Percentiles rank a stretch among this genome's conserved stretches.
Evolutionary conservation across 1,140 invertebrate genomes (phyloP).

Genomic region (Drosophila novamexicana): DNA sequence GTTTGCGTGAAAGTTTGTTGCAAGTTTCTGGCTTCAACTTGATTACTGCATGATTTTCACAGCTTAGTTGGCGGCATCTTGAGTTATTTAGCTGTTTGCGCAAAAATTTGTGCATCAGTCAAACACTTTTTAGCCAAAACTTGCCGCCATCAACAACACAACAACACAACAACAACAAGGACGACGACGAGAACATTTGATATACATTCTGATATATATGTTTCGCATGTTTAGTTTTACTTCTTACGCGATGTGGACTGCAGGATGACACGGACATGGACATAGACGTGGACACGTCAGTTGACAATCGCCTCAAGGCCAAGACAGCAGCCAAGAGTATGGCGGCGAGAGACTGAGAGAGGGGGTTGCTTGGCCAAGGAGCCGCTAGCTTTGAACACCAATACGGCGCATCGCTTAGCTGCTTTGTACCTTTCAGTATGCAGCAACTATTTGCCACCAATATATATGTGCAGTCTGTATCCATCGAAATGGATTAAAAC

Average conservation of each 20-base stretch:
- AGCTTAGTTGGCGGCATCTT: constrained; percentile 39
- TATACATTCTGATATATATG: neutral
- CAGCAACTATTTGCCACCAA: neutral
- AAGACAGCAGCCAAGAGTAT: neutral
- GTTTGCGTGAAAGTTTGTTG: constrained; percentile 41
- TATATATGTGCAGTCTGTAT: neutral
- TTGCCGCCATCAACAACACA: neutral
- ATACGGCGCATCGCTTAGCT: neutral
- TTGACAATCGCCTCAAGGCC: constrained; percentile 24
- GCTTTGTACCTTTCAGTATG: neutral
- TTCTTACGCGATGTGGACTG: neutral
- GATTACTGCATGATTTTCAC: constrained; percentile 66
- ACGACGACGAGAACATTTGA: constrained; percentile 6
- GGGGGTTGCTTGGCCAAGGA: neutral
- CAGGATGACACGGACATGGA: neutral
- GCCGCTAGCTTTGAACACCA: neutral
- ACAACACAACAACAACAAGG: neutral
- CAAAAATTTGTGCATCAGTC: constrained; percentile 39
- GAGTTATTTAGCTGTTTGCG: constrained; percentile 48
- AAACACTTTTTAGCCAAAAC: constrained; percentile 39
- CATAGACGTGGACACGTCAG: constrained; percentile 4
- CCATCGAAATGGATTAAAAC: neutral
- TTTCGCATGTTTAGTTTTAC: neutral
- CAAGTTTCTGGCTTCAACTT: constrained; percentile 71
- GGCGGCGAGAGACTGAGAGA: neutral